Evolutionary conservation across 2,113 vertebrate genomes (phyloP), one percentile per base, ranked within the genome.

Genomic region (Crotalus tigris): DNA sequence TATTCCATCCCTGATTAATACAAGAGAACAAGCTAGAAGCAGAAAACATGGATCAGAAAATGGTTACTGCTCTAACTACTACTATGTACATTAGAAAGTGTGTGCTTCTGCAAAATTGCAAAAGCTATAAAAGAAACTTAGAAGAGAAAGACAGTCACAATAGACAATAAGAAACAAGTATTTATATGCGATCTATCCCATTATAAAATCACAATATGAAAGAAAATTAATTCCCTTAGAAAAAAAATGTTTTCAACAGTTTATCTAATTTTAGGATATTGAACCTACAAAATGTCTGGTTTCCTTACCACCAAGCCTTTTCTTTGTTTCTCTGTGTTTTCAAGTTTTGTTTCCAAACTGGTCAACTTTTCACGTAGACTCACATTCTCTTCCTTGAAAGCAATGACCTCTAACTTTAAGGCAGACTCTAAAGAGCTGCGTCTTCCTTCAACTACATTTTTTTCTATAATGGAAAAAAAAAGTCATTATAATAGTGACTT

Each of bases 291-390:
- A 0, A 58, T 49, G 75, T 59, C 88, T 92, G 85, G 11, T 75
- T 91, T 58, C n/a, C 94, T 96, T 94, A 98, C 97, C 97, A 97
- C 94, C 51, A 95, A 54, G 91, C 97, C 96, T 90, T 64, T 91
- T 51, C 90, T 95, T 24, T 97, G 97, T 39, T 95, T 92, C 92
- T 97, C 96, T 17, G 94, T 49, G n/a, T 23, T 95, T 46, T 92
- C 87, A 0, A 97, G 92, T 17, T 85, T 95, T 57, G 55, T 95
- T 95, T 96, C 92, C 91, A 98, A 96, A 85, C 95, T 95, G 0
- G 53, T 17, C 95, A 97, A 81, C 46, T 96, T 96, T 44, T 95
- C 96, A 15, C 0, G 93, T 5, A 98, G 92, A 29, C 29, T 26
- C 92, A 49, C 1, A 94, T 44, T 59, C 33, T 95, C 94, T 91